Percentiles rank a stretch among this genome's conserved stretches.
Evolutionary conservation across 2,113 vertebrate genomes (phyloP).

Genomic region (Pavo muticus): DNA sequence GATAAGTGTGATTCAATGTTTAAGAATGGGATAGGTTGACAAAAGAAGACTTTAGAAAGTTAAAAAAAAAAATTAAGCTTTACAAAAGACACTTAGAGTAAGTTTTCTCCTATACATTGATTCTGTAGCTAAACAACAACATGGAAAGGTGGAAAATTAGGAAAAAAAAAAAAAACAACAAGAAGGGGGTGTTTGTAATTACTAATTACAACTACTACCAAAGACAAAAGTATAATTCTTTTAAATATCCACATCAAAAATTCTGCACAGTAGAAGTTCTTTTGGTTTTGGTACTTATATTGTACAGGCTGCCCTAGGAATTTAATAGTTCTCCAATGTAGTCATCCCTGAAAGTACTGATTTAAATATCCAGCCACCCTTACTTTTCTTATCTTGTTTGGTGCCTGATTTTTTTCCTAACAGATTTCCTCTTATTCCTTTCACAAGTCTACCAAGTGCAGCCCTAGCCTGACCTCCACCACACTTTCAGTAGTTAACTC

Average conservation of each 20-base stretch:
- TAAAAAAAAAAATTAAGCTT: neutral
- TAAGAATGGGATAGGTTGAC: neutral
- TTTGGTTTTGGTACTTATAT: neutral
- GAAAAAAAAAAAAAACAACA: no score
- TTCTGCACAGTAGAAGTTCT: rapidly evolving
- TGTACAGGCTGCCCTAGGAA: neutral
- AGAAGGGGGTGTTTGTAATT: rapidly evolving
- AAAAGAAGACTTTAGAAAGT: neutral
- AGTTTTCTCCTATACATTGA: neutral
- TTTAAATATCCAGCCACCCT: neutral
- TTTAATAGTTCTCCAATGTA: neutral
- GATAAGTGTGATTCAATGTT: neutral
- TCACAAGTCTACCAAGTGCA: neutral
- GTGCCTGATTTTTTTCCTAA: neutral
- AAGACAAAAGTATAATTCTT: neutral
- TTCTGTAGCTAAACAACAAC: rapidly evolving
- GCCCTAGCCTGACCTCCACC: rapidly evolving
- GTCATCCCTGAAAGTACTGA: neutral
- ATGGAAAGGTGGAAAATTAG: rapidly evolving
- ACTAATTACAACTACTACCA: neutral
- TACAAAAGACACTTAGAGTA: neutral
- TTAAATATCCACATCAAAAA: neutral
- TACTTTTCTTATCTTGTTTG: neutral
- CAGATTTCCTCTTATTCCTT: neutral
- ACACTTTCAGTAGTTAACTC: neutral